A percentile compares a stretch with the other conserved stretches of the same genome.
Evolutionary conservation across 2,113 vertebrate species (phyloP).

Genomic region (Periophthalmodon schlosseri): DNA sequence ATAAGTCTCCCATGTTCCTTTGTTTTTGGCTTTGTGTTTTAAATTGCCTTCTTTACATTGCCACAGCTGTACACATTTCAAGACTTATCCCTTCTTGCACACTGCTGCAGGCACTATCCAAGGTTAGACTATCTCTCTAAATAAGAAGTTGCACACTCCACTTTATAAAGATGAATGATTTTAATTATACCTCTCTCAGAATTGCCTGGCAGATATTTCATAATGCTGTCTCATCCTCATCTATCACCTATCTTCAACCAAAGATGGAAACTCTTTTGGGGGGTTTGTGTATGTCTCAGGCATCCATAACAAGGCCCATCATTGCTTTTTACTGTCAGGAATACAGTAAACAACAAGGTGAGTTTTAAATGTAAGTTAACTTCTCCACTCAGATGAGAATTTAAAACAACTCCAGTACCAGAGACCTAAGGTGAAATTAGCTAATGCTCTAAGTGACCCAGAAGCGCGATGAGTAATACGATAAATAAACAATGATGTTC

Average conservation of each 20-base stretch:
- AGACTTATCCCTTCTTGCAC: background rate
- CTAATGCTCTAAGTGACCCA: background rate
- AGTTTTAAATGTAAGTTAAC: too few relatives aligned
- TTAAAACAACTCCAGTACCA: too few relatives aligned
- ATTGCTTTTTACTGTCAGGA: too few relatives aligned
- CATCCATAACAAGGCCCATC: too few relatives aligned
- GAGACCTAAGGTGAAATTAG: background rate
- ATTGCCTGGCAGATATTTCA: slow-evolving; percentile 40
- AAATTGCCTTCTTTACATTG: background rate
- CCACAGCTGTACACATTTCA: background rate
- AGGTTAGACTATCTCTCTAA: slow-evolving; percentile 4
- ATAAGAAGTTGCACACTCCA: slow-evolving; percentile 1
- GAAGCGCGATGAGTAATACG: slow-evolving; percentile 13
- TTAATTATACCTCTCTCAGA: slow-evolving; percentile 56
- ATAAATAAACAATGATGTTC: slow-evolving; percentile 35
- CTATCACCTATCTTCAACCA: slow-evolving; percentile 22
- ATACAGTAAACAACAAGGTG: too few relatives aligned
- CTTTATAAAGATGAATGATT: slow-evolving; percentile 54
- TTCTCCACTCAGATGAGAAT: too few relatives aligned
- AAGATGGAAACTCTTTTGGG: background rate
- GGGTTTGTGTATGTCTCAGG: too few relatives aligned
- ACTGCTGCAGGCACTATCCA: slow-evolving; percentile 22
- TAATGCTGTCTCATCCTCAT: slow-evolving; percentile 12
- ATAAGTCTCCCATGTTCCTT: background rate
- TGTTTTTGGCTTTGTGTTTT: background rate